phyloP scores from a whole-genome alignment of 2,888 invertebrate species.

The Rhopalosiphum nymphaeae region DNA sequence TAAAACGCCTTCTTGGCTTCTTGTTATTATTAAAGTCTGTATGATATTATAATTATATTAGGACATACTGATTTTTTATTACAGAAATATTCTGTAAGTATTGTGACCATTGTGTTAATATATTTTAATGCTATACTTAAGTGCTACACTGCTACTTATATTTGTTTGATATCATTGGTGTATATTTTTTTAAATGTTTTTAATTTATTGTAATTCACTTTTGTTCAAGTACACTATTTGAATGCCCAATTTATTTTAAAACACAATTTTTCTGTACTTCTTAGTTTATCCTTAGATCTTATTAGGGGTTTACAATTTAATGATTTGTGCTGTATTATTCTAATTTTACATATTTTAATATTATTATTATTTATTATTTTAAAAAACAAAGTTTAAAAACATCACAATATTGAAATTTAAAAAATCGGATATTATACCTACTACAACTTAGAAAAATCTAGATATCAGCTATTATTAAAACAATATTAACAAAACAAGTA shows the following conservation, averaged over 20 bases:
- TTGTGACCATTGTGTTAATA: not conserved
- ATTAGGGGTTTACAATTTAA: not conserved
- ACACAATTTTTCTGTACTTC: not conserved
- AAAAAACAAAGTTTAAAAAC: not conserved
- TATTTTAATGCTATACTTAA: no score
- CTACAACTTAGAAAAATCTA: not conserved
- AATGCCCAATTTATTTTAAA: not conserved
- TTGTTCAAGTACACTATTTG: not conserved
- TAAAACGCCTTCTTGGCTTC: not conserved
- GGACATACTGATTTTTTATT: constrained; percentile 34
- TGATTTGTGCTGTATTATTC: not conserved
- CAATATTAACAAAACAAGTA: not conserved
- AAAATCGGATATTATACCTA: no score
- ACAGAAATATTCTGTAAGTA: constrained; percentile 17
- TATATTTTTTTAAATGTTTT: not conserved
- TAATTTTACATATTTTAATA: not conserved
- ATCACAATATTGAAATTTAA: not conserved
- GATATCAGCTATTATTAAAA: not conserved
- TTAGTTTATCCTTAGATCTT: not conserved
- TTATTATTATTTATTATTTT: no score
- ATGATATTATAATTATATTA: constrained; percentile 24
- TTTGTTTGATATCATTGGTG: not conserved
- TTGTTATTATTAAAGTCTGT: constrained; percentile 23
- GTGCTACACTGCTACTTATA: not conserved
- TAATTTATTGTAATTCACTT: not conserved